Percentiles rank a stretch among this genome's conserved stretches.
Conservation (phyloP, 2,888 invertebrate genomes). For the Troilus luridus region DNA sequence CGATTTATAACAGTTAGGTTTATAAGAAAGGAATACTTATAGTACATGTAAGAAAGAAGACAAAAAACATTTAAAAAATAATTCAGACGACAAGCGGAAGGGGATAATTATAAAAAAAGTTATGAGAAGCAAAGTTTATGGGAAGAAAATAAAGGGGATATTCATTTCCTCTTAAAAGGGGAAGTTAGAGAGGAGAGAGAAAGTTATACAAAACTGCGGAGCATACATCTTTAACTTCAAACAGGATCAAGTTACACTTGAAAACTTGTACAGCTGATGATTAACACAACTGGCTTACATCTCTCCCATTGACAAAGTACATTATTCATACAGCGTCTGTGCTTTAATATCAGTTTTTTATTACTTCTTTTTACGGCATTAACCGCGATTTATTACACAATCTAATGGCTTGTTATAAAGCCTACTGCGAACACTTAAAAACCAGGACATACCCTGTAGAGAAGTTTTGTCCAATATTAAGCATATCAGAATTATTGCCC, state of each 20-base stretch:
- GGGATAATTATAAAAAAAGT: not conserved
- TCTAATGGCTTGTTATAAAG: not conserved
- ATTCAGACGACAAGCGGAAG: not conserved
- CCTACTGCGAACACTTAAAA: not conserved
- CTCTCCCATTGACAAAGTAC: not conserved
- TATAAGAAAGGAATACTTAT: too few relatives aligned
- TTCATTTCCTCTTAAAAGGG: not conserved
- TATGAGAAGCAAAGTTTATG: not conserved
- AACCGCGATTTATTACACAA: not conserved
- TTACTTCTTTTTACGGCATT: not conserved
- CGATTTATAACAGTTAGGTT: not conserved
- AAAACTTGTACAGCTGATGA: conserved; percentile 32
- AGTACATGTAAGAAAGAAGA: not conserved
- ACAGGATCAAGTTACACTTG: conserved; percentile 55
- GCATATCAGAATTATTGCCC: too few relatives aligned
- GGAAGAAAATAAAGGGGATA: conserved; percentile 9
- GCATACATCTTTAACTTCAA: conserved; percentile 46
- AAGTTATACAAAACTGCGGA: conserved; percentile 39
- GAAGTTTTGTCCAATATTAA: too few relatives aligned
- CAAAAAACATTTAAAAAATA: not conserved
- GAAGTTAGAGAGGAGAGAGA: not conserved
- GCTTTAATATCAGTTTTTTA: not conserved
- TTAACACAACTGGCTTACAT: not conserved
- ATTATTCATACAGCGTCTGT: conserved; percentile 26
- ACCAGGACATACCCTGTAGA: too few relatives aligned